Base-by-base conservation (phyloP, 2,888 invertebrate species). In the Scelioninae gen. 1 region DNA sequence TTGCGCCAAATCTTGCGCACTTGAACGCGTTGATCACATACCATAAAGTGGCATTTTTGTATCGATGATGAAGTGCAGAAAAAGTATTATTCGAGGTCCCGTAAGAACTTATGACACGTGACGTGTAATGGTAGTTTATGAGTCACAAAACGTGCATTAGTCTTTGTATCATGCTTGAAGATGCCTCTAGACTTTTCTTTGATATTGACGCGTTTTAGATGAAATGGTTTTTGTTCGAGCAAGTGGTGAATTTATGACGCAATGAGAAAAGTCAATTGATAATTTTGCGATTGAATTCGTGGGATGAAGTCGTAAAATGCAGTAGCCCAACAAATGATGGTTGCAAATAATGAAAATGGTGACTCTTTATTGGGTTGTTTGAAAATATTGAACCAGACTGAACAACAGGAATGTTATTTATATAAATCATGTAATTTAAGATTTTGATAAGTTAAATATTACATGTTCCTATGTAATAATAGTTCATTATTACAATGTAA, bases 81-180 rank as follows among this genome's bases (percentile, higher is more conserved):
- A 58, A 51, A n/a, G 56, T 51, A 55, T 58, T 72, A 60, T 60
- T 56, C 49, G 38, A 60, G 34, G 53, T 34, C 13, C 69, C 55
- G 11, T 47, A 16, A 69, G 71, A 58, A 56, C 66, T 72, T 79
- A 60, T 72, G 79, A 79, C 72, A 72, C 72, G 71, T 65, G 51
- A 79, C 69, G 13, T 10, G 77, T 53, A 53, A 66, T 58, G 23
- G 32, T 23, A 16, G 29, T 78, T 79, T 79, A 79, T 38, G 79
- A 56, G 60, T 31, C 15, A 9, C n/a, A 7, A 62, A 38, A 34
- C n/a, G 66, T 43, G 58, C 13, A 43, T 58, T 49, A 60, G 53
- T 16, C 47, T 74, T 76, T 76, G 45, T 74, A 15, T 38, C 40
- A 13, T 13, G 16, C 8, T 32, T 5, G 7, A 43, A 53, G 72